phyloP scores from a whole-genome alignment of 2,888 invertebrate species.

The Agrochola lota region DNA sequence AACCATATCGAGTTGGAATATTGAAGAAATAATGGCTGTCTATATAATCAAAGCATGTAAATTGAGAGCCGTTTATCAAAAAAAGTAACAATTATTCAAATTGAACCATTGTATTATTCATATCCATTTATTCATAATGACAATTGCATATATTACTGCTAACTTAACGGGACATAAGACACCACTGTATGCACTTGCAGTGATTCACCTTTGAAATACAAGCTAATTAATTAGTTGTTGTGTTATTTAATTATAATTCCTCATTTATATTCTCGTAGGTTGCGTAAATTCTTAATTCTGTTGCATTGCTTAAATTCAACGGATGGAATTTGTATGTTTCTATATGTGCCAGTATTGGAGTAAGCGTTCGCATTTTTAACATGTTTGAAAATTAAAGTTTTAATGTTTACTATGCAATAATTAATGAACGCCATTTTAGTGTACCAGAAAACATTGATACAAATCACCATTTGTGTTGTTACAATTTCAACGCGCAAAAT shows the following conservation, averaged over 20 bases:
- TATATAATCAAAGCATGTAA: conserved; percentile 22
- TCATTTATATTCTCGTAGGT: conserved; percentile 13
- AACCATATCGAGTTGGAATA: conserved; percentile 33
- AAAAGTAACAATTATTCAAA: conserved; percentile 52
- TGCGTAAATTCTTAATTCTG: conserved; percentile 15
- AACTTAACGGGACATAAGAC: conserved; percentile 60
- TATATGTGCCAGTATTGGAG: conserved; percentile 15
- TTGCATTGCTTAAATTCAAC: conserved; percentile 28
- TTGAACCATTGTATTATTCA: conserved; percentile 56
- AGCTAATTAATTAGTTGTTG: conserved; percentile 33
- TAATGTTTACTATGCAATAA: conserved; percentile 6
- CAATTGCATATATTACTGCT: conserved; percentile 61
- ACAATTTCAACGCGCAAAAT: conserved; percentile 1
- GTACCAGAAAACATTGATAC: background rate
- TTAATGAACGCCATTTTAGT: background rate
- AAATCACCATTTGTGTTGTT: background rate
- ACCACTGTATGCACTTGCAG: conserved; percentile 48
- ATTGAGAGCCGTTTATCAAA: conserved; percentile 45
- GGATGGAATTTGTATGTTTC: conserved; percentile 30
- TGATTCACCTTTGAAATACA: conserved; percentile 46
- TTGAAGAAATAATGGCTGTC: conserved; percentile 20
- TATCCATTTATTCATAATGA: conserved; percentile 54
- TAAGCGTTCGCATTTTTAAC: conserved; percentile 33
- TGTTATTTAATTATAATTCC: conserved; percentile 31
- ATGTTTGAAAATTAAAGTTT: conserved; percentile 19